Base-by-base conservation (phyloP, 2,797 vertebrate species). In the Enteromius treurensis region DNA sequence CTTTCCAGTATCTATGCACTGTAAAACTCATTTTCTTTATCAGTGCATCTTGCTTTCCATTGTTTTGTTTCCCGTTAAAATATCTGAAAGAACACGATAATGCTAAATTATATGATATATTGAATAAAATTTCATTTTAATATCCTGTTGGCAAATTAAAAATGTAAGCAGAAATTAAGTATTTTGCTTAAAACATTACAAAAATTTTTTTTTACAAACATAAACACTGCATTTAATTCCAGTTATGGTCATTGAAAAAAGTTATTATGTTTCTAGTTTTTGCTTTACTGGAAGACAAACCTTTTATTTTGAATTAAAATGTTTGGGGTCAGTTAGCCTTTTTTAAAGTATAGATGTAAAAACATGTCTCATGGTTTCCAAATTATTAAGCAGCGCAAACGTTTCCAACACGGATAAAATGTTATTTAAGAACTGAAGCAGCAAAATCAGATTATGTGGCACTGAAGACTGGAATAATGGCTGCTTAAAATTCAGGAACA, bases 1-100 rank as follows among this genome's bases (percentile, higher is more conserved):
- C 32, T 65, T 26, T 81, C n/a, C 5, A 14, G 7, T 42, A 45
- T 70, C 3, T 37, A 9, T 62, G 49, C 17, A n/a, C 49, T 82
- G 21, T 58, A 40, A 53, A 80, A 51, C 62, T 34, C 1, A 65
- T 58, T 77, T 47, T 82, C 23, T 47, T 58, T 17, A 62, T 42
- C 3, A 17, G 26, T 73, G 17, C 10, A n/a, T 62, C 10, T 29
- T 29, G 5, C 26, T 62, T 62, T 29, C 14, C 14, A 29, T 49
- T 47, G 26, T 71, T 15, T 69, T 23, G 42, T 82, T 65, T 65
- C 67, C 37, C 4, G 32, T n/a, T 53, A 3, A 47, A 67, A 73
- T 15, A 15, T 65, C 11, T 21, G 6, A 49, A 17, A 65, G 49
- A 11, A 68, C 37, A 26, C 1, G 3, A 11, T 10, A 9, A 51